Evolutionary conservation across 2,797 vertebrate genomes (phyloP).

Genomic region (Chromobotia macracanthus): DNA sequence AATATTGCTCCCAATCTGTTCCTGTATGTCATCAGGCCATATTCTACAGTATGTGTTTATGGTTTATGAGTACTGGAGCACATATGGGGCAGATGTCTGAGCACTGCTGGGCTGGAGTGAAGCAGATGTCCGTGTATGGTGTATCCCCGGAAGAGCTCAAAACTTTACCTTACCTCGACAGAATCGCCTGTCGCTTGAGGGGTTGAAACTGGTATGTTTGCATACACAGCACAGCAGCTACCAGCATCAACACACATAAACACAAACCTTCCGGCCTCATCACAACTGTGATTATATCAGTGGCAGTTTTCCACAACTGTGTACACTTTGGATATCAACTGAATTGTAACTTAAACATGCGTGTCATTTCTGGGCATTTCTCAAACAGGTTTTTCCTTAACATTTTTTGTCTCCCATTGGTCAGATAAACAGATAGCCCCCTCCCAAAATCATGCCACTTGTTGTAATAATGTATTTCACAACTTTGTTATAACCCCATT

Average conservation of each 20-base stretch:
- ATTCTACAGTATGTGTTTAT: conserved; percentile 37
- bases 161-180: conserved; percentile 44
- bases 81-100: conserved; percentile 47
- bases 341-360: background rate
- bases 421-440: background rate
- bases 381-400: too few species aligned
- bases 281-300: conserved; percentile 32
- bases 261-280: background rate
- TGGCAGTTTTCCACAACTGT: conserved; percentile 2
- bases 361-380: too few species aligned
- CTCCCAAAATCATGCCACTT: background rate
- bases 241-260: conserved; percentile 32
- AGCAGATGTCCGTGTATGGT: conserved; percentile 45
- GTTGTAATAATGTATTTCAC: background rate
- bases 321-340: background rate
- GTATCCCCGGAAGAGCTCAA: conserved; percentile 2
- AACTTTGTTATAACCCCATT: too few species aligned
- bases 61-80: conserved; percentile 26
- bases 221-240: conserved; percentile 31
- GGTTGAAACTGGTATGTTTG: conserved; percentile 29
- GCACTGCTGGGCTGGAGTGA: conserved; percentile 28
- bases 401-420: background rate
- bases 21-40: conserved; percentile 38
- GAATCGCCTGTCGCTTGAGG: conserved; percentile 21
- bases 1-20: conserved; percentile 44